These are phyloP conservation scores for Oscheius sp. DNA, from an alignment of 1,140 invertebrate species.

Conservation along the genomic window DNA sequence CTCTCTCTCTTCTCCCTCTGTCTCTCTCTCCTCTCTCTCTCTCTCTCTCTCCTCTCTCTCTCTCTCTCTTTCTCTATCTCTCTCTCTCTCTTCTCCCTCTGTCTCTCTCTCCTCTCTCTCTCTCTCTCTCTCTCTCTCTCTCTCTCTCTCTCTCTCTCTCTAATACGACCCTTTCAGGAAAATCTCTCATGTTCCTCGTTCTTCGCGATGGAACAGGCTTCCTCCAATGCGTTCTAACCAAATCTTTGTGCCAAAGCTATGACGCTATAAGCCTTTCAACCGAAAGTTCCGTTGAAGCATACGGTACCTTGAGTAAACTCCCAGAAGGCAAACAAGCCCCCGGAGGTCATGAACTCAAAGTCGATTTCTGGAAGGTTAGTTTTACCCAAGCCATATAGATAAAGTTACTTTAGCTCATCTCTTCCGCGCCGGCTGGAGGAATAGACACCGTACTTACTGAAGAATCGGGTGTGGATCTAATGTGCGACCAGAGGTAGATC, in stretches of 20 bases:
- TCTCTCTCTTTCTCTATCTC: no score
- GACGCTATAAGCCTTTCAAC: conserved; percentile 83
- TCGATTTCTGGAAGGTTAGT: conserved; percentile 93
- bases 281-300: conserved; percentile 82
- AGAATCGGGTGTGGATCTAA: conserved; percentile 90
- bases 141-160: no score
- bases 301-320: conserved; percentile 74
- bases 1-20: no score
- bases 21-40: no score
- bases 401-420: no score
- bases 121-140: no score
- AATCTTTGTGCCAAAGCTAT: conserved; percentile 86
- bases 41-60: no score
- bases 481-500: conserved; percentile 78
- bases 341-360: conserved; percentile 86
- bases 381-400: no score
- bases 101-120: no score
- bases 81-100: no score
- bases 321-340: conserved; percentile 93
- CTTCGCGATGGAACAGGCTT: conserved; percentile 92
- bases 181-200: conserved; percentile 80
- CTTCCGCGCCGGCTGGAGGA: conserved; percentile 86
- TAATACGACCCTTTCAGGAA: no score
- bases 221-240: conserved; percentile 84
- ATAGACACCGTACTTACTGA: conserved; percentile 93